Conservation (phyloP, 2,888 invertebrate species). For the Lithophane leautieri region DNA sequence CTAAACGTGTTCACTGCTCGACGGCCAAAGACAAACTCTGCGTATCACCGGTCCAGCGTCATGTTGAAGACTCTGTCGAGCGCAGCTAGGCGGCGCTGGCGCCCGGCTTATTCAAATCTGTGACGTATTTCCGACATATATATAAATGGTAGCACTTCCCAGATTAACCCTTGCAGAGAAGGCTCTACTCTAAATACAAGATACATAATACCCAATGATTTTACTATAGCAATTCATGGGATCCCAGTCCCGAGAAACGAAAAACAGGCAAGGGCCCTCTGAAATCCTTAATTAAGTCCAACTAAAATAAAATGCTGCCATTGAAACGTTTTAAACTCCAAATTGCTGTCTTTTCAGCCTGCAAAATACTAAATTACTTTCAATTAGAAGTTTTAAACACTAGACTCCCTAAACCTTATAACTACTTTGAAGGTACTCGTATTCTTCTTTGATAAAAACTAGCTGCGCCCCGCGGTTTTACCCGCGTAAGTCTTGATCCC, state of each 20-base stretch:
- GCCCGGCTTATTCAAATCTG: too few relatives aligned
- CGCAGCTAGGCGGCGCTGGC: too few relatives aligned
- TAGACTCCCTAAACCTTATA: slow-evolving; percentile 5
- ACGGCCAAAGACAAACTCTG: too few relatives aligned
- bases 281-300: slow-evolving; percentile 18
- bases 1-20: too few relatives aligned
- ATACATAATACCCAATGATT: neutral
- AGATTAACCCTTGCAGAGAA: neutral
- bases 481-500: too few relatives aligned
- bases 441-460: slow-evolving; percentile 5
- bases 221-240: neutral
- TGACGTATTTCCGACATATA: too few relatives aligned
- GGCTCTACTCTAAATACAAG: too few relatives aligned
- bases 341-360: slow-evolving; percentile 17
- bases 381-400: slow-evolving; percentile 11
- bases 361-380: slow-evolving; percentile 31
- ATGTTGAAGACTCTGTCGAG: too few relatives aligned
- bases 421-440: slow-evolving; percentile 1
- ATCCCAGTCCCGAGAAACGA: neutral
- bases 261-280: neutral
- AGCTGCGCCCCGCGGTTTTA: too few relatives aligned
- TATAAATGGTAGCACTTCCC: too few relatives aligned
- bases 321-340: slow-evolving; percentile 16
- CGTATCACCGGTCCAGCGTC: too few relatives aligned
- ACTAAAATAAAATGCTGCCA: slow-evolving; percentile 13